Percentiles rank a stretch among this genome's conserved stretches.
phyloP scores from a whole-genome alignment of 1,140 invertebrate species.

The Lanistes nyassanus region DNA sequence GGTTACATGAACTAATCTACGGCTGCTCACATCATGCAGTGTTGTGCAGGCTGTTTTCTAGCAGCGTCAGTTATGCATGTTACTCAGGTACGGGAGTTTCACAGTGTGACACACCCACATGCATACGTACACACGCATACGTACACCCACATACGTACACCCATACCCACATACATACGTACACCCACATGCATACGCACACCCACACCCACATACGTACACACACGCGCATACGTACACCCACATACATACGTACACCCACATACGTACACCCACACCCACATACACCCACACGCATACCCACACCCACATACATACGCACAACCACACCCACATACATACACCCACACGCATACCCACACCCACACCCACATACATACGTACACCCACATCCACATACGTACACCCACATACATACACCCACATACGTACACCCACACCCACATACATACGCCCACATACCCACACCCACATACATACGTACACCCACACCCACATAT shows the following conservation, averaged over 20 bases:
- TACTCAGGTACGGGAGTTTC: not conserved
- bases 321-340: too few relatives aligned
- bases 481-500: not conserved
- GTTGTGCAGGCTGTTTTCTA: not conserved
- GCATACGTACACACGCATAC: not conserved
- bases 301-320: too few relatives aligned
- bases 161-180: not conserved
- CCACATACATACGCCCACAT: not conserved
- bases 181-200: not conserved
- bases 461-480: too few relatives aligned
- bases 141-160: not conserved
- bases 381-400: slow-evolving; percentile 6
- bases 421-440: slow-evolving; percentile 5
- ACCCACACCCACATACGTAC: not conserved
- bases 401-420: slow-evolving; percentile 6
- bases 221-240: slow-evolving; percentile 5
- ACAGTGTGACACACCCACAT: not conserved
- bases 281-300: slow-evolving; percentile 12
- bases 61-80: not conserved
- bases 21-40: not conserved
- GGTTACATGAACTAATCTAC: not conserved
- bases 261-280: slow-evolving; percentile 1
- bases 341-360: slow-evolving; percentile 12
- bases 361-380: slow-evolving; percentile 5
- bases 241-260: slow-evolving; percentile 5